Percentiles rank a stretch among this genome's conserved stretches.
Conservation (phyloP, 1,140 invertebrate species). For the Chironomus striatipennis region DNA sequence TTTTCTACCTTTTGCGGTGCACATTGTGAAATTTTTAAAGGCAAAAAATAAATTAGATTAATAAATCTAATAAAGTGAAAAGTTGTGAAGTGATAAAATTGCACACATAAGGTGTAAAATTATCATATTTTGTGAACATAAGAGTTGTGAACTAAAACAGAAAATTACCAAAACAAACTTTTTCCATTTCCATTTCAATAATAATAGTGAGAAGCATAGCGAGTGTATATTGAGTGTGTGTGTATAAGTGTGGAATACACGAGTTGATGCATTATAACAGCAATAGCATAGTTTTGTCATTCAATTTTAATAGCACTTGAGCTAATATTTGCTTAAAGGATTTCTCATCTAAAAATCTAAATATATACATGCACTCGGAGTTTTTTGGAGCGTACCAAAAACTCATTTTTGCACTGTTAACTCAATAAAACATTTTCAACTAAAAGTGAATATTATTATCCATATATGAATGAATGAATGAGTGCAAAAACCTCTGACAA, state of each 20-base stretch:
- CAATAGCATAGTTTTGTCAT: conserved; percentile 8
- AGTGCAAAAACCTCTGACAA: neutral
- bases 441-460: neutral
- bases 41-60: neutral
- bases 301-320: conserved; percentile 9
- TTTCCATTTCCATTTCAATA: neutral
- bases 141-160: neutral
- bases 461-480: neutral
- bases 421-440: neutral
- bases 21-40: conserved; percentile 3
- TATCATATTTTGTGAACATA: neutral
- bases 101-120: neutral
- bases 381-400: neutral
- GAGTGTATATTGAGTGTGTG: neutral
- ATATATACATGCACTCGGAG: neutral
- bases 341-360: neutral
- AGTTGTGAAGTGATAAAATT: neutral
- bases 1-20: neutral
- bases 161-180: conserved; percentile 9
- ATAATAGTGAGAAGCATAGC: neutral
- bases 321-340: conserved; percentile 3
- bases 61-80: neutral
- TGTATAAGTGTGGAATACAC: neutral
- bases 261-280: neutral
- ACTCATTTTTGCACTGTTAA: neutral